A percentile compares a stretch with the other conserved stretches of the same genome.
These are phyloP conservation scores for Macrotis lagotis DNA, from an alignment of 2,113 vertebrate genomes.

Conservation along the genomic window DNA sequence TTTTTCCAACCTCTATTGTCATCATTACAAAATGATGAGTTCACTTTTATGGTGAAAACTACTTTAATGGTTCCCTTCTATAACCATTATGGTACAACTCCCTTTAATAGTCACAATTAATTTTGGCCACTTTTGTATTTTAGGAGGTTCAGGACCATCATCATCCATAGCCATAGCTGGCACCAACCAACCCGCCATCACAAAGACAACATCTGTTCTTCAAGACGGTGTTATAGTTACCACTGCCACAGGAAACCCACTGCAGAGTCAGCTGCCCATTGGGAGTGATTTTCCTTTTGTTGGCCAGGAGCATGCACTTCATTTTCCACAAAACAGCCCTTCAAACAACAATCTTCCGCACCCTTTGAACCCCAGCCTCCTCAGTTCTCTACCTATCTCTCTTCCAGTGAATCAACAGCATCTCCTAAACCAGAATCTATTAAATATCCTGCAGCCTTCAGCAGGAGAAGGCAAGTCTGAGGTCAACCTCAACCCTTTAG, in stretches of 20 bases:
- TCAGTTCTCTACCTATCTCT: conserved; percentile 87
- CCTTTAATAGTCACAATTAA: conserved; percentile 20
- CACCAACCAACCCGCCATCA: conserved; percentile 87
- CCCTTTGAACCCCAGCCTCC: conserved; percentile 87
- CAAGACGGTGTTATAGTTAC: conserved; percentile 89
- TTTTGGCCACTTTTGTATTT: conserved; percentile 9
- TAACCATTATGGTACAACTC: not conserved
- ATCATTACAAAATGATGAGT: fast-evolving
- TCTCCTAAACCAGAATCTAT: conserved; percentile 90
- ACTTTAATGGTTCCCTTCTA: not conserved
- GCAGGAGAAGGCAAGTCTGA: conserved; percentile 90
- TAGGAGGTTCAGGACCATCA: conserved; percentile 82
- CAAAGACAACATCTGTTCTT: conserved; percentile 89
- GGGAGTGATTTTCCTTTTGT: conserved; percentile 85
- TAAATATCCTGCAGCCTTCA: conserved; percentile 89
- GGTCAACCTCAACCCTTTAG: conserved; percentile 88
- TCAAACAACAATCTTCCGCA: conserved; percentile 86
- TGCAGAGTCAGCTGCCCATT: conserved; percentile 86
- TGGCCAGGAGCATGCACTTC: conserved; percentile 86
- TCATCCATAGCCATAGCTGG: conserved; percentile 88
- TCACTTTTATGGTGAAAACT: conserved; percentile 10
- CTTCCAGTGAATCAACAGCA: conserved; percentile 90
- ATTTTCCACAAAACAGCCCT: conserved; percentile 86
- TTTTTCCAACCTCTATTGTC: not conserved
- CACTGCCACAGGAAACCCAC: conserved; percentile 85